phyloP scores from a whole-genome alignment of 2,888 invertebrate species.

The Toxonevra muliebris region DNA sequence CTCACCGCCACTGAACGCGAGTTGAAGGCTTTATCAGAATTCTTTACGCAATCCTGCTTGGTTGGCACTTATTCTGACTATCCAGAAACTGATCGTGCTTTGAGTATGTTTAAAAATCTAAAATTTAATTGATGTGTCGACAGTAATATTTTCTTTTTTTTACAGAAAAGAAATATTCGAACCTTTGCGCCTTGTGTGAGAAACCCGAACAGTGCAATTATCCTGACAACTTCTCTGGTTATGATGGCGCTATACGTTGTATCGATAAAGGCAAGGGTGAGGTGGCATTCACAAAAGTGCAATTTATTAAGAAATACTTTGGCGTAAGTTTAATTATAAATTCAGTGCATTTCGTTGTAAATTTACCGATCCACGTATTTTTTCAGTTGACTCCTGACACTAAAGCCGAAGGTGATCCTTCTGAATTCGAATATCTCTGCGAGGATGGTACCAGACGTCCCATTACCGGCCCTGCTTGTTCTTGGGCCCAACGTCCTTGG shows the following conservation, averaged over 20 bases:
- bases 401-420: constrained; percentile 71
- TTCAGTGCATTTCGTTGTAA: not conserved
- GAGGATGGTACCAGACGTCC: constrained; percentile 79
- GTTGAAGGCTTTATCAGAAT: constrained; percentile 78
- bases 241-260: constrained; percentile 86
- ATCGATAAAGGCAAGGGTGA: constrained; percentile 83
- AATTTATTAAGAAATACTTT: constrained; percentile 81
- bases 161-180: constrained; percentile 78
- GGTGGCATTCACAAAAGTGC: constrained; percentile 86
- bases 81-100: constrained; percentile 73
- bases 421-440: constrained; percentile 80
- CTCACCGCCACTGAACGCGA: constrained; percentile 75
- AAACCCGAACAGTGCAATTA: constrained; percentile 80
- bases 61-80: constrained; percentile 87
- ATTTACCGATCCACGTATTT: not conserved
- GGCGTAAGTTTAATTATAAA: constrained; percentile 67
- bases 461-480: constrained; percentile 74
- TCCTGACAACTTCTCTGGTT: constrained; percentile 86
- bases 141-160: constrained; percentile 31
- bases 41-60: constrained; percentile 85
- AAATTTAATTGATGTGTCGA: not conserved
- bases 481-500: constrained; percentile 90
- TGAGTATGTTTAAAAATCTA: constrained; percentile 68
- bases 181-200: constrained; percentile 81
- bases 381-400: constrained; percentile 72